A percentile compares a stretch with the other conserved stretches of the same genome.
Conservation (phyloP, 35 echinoderm and acorn worm genomes). For the Ophioderma brevispina region DNA sequence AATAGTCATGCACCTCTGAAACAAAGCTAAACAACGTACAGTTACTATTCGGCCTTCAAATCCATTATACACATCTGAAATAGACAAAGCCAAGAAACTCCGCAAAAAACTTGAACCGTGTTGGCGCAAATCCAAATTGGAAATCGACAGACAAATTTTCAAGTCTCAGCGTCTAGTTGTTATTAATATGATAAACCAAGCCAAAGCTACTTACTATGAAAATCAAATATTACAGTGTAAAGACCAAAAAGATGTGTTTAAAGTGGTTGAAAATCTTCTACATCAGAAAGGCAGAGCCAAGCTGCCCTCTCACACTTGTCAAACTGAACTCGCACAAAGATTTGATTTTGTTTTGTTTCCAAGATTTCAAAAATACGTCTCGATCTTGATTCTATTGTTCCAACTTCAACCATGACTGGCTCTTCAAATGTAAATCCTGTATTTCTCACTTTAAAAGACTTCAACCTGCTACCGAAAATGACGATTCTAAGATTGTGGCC, state of each 20-base stretch:
- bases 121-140: background rate
- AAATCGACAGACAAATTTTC: background rate
- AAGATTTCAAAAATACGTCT: conserved; percentile 6
- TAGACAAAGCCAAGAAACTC: background rate
- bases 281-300: conserved; percentile 12
- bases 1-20: background rate
- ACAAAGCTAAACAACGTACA: background rate
- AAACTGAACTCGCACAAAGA: background rate
- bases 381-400: background rate
- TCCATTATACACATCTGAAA: background rate
- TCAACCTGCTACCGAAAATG: background rate
- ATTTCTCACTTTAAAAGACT: background rate
- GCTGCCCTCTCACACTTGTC: background rate
- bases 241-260: background rate
- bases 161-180: background rate
- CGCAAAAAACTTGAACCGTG: background rate
- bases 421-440: background rate
- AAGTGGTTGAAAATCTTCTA: background rate
- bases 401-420: background rate
- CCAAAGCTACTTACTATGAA: conserved; percentile 3
- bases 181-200: conserved; percentile 1
- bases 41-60: conserved; percentile 4
- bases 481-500: background rate
- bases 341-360: background rate
- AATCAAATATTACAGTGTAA: background rate